phyloP scores from a whole-genome alignment of 1,140 invertebrate genomes.

The Apis cerana region DNA sequence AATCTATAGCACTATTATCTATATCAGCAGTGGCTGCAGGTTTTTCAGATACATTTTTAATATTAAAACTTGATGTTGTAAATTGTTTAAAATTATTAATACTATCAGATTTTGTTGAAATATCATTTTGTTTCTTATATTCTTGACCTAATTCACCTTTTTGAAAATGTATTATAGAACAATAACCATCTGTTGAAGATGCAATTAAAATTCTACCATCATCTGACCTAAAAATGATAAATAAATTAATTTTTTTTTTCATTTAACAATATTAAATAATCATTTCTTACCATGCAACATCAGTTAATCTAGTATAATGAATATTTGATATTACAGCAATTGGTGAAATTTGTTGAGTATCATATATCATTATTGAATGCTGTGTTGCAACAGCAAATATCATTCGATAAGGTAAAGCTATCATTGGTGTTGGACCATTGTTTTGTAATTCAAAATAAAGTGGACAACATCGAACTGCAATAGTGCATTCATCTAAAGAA shows the following conservation, averaged over 20 bases:
- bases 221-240: slow-evolving; percentile 84
- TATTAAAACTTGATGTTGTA: slow-evolving; percentile 38
- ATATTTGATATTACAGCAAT: slow-evolving; percentile 94
- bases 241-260: slow-evolving; percentile 12
- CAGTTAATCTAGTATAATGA: slow-evolving; percentile 96
- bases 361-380: slow-evolving; percentile 92
- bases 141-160: slow-evolving; percentile 90
- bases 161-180: slow-evolving; percentile 93
- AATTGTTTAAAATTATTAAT: slow-evolving; percentile 53
- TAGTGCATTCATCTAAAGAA: slow-evolving; percentile 88
- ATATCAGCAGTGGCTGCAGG: slow-evolving; percentile 58
- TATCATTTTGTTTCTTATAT: slow-evolving; percentile 76
- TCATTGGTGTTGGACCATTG: slow-evolving; percentile 81
- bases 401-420: slow-evolving; percentile 90
- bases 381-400: slow-evolving; percentile 95
- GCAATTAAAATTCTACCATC: slow-evolving; percentile 91
- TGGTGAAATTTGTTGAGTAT: slow-evolving; percentile 93
- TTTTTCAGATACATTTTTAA: slow-evolving; percentile 35
- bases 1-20: slow-evolving; percentile 77
- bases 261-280: slow-evolving; percentile 7
- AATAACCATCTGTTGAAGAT: slow-evolving; percentile 97
- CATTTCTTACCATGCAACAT: slow-evolving; percentile 90
- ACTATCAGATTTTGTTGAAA: slow-evolving; percentile 47
- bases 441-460: slow-evolving; percentile 86
- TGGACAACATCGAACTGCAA: slow-evolving; percentile 92